Percentiles rank a stretch among this genome's conserved stretches.
These are phyloP conservation scores for Acromyrmex charruanus DNA, from an alignment of 1,140 invertebrate species.

Conservation along the genomic window DNA sequence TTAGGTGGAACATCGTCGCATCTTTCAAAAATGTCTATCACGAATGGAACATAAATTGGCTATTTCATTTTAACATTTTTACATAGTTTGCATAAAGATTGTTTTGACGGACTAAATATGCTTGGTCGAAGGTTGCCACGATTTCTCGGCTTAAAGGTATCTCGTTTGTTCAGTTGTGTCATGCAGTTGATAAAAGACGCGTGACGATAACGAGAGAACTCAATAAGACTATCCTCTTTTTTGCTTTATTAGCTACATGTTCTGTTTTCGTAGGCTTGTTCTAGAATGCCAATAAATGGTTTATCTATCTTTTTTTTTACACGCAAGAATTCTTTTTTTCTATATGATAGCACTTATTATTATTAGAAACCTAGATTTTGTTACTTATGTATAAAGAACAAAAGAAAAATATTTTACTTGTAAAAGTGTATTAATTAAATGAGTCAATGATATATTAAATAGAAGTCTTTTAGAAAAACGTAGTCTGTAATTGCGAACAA, in stretches of 20 bases:
- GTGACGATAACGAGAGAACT: conserved; percentile 28
- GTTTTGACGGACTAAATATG: neutral
- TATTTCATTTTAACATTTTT: neutral
- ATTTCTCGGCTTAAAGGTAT: conserved; percentile 22
- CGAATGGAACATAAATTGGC: neutral
- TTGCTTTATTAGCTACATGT: too few relatives aligned
- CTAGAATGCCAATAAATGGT: too few relatives aligned
- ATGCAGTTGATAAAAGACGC: conserved; percentile 40
- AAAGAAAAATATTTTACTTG: neutral
- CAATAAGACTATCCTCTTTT: conserved; percentile 26
- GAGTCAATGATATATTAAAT: neutral
- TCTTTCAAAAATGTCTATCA: neutral
- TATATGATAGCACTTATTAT: neutral
- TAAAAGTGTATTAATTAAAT: conserved; percentile 14
- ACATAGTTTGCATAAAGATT: conserved; percentile 15
- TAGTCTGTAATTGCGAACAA: neutral
- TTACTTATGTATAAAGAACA: neutral
- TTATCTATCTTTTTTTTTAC: neutral
- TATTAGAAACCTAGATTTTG: neutral
- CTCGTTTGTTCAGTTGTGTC: conserved; percentile 50
- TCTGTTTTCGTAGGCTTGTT: too few relatives aligned
- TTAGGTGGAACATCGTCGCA: neutral
- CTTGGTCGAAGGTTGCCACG: neutral
- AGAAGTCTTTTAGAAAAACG: neutral
- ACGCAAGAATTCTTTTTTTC: conserved; percentile 4